Base-by-base conservation (phyloP, 2,888 invertebrate genomes). In the Papilio protenor region DNA sequence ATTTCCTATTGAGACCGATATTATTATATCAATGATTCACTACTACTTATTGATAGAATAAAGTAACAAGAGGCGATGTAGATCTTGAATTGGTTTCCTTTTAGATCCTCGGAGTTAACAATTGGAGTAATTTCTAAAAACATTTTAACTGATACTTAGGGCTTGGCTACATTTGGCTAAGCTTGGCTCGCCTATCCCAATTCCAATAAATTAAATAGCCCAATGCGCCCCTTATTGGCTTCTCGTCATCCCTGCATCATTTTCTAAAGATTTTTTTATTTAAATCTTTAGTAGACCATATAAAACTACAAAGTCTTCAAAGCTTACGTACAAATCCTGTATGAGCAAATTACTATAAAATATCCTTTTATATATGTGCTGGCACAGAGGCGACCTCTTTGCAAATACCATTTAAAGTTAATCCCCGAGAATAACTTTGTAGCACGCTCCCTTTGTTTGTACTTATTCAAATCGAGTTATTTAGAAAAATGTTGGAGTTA, bases 351-450 rank as follows among this genome's bases (percentile, higher is more conserved):
- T n/a, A 40, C 45, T 66, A 45, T 66, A 45, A 66, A 45, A n/a
- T 21, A 27, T 66, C 27, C 27, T 45, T 66, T 66, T 66, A 45
- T 40, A 66, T 66, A 66, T 66, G 45, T n/a, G 18, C 64, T 18
- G n/a, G 66, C 8, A 45, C 45, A 45, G 66, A n/a, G 40, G 66
- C 66, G 40, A 8, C 40, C 21, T 66, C 66, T 45, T n/a, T 66
- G n/a, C 12, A 66, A 40, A 66, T 66, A 66, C 66, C 40, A 66
- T 66, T 66, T 66, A 45, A 66, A 66, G 66, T 66, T 66, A 66
- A 66, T 66, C 45, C 40, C n/a, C 40, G 66, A n/a, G 40, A 66
- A 40, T 45, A 66, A 66, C 66, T 66, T 45, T 45, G 66, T 66
- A 66, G 66, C 66, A 66, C 66, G 66, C 12, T 66, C 40, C 11